A percentile compares a stretch with the other conserved stretches of the same genome.
Conservation (phyloP, 2,797 vertebrate species). For the Meda fulgida region DNA sequence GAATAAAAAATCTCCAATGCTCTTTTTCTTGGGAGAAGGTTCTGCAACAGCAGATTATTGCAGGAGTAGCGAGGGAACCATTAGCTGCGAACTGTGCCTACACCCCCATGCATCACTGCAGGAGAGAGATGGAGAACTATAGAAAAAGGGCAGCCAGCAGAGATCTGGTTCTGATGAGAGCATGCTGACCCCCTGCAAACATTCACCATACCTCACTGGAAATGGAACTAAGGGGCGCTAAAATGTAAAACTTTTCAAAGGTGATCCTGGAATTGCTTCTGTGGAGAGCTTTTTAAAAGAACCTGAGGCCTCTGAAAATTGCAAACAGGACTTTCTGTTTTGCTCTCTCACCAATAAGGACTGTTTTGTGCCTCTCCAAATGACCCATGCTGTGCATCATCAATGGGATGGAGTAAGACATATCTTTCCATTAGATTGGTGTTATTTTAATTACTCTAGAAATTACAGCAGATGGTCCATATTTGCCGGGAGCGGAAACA, state of each 20-base stretch:
- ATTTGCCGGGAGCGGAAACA: slow-evolving; percentile 61
- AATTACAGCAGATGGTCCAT: slow-evolving; percentile 71
- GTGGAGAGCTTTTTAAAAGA: no score
- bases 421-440: slow-evolving; percentile 59
- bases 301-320: neutral
- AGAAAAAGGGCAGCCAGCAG: slow-evolving; percentile 8
- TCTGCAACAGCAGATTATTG: neutral
- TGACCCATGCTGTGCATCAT: slow-evolving; percentile 18
- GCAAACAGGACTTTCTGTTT: slow-evolving; percentile 19
- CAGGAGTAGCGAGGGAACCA: neutral
- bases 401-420: slow-evolving; percentile 36
- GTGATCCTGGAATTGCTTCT: slow-evolving; percentile 14
- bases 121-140: slow-evolving; percentile 9
- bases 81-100: slow-evolving; percentile 24
- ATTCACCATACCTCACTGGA: neutral
- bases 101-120: slow-evolving; percentile 4
- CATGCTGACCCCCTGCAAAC: slow-evolving; percentile 8
- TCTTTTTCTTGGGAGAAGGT: neutral
- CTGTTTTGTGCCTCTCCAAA: slow-evolving; percentile 23
- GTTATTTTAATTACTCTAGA: slow-evolving; percentile 64
- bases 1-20: neutral
- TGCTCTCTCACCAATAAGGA: neutral
- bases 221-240: slow-evolving; percentile 10
- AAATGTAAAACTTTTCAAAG: slow-evolving; percentile 2
- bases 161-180: slow-evolving; percentile 14